Percentiles rank a stretch among this genome's conserved stretches.
phyloP scores from a whole-genome alignment of 2,113 vertebrate genomes.

The Oostethus manadensis region DNA sequence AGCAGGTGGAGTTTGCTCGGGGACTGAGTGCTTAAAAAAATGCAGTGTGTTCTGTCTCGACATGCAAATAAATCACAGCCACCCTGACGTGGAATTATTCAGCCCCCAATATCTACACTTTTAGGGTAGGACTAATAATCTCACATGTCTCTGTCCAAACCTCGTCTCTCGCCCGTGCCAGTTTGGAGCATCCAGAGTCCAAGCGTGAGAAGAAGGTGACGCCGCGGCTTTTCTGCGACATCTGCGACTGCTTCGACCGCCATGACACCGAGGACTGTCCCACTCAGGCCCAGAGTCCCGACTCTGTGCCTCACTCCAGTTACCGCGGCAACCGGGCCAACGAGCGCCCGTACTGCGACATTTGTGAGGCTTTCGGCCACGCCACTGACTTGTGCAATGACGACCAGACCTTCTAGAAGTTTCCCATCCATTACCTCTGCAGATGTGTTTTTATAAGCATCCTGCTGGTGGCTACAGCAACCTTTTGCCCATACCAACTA shows the following conservation, averaged over 20 bases:
- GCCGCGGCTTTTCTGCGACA: slow-evolving; percentile 93
- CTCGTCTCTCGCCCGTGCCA: neutral
- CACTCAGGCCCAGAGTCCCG: slow-evolving; percentile 85
- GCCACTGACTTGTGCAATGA: slow-evolving; percentile 88
- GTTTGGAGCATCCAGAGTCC: slow-evolving; percentile 26
- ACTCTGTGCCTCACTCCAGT: slow-evolving; percentile 83
- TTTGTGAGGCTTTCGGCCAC: slow-evolving; percentile 93
- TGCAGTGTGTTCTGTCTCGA: no score
- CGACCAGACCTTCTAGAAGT: slow-evolving; percentile 86
- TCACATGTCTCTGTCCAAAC: neutral
- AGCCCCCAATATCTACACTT: no score
- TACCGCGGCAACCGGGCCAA: slow-evolving; percentile 81
- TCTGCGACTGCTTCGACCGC: slow-evolving; percentile 94
- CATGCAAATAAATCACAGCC: no score
- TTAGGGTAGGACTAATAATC: no score
- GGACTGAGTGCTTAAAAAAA: no score
- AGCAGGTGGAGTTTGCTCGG: no score
- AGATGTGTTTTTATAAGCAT: neutral
- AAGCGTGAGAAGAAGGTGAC: slow-evolving; percentile 80
- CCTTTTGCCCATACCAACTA: no score
- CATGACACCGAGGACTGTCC: slow-evolving; percentile 97
- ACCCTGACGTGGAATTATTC: no score
- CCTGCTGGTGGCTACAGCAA: slow-evolving; percentile 1
- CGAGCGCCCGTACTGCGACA: slow-evolving; percentile 90
- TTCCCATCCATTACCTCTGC: neutral